Evolutionary conservation across 2,113 vertebrate species (phyloP), one percentile per base, ranked within the genome.

Genomic region (Laticauda laticaudata): DNA sequence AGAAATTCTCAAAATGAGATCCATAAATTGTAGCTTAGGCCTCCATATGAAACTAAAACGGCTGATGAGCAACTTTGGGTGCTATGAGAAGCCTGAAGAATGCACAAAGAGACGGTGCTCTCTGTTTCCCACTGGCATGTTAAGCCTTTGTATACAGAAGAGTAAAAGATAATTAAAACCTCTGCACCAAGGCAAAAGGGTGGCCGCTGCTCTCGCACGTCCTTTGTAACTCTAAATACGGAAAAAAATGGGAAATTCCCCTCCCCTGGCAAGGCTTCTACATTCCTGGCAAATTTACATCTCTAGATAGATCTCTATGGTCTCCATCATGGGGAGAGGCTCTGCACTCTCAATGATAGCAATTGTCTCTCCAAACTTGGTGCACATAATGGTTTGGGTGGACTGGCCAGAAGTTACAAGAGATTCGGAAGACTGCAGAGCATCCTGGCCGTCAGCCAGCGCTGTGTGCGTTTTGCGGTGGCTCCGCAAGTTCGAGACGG

Each of bases 311-410:
- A 98, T 96, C 90, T 98, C 97, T 14, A 98, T 97, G 0, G 98
- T 98, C 95, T 98, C 98, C 89, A 98, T 98, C 51, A 99, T 97
- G 1, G 98, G 98, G 91, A 98, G 97, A 0, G 98, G 98, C 87
- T 99, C 98, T 0, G 97, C 98, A 0, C 98, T 99, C 97, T 98
- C 98, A 0, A 99, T 99, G 96, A 99, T 99, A 91, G 98, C 98
- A 0, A 99, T 99, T 34, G 99, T 98, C 97, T 99, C 98, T 24
- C 98, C 99, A 0, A 99, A 98, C 95, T 98, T 98, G 0, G 98
- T 99, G 92, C 98, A 99, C 98, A 99, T 98, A 93, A 99, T 98
- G 0, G 98, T 97, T 92, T 97, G 97, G 89, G 96, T 96, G 7
- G 97, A 94, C 95, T 94, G 24, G 92, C 93, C 91, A 87, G 90